These are phyloP conservation scores for Rambutsinella grinnellia DNA, from an alignment of 2,888 invertebrate genomes.

Conservation along the genomic window DNA sequence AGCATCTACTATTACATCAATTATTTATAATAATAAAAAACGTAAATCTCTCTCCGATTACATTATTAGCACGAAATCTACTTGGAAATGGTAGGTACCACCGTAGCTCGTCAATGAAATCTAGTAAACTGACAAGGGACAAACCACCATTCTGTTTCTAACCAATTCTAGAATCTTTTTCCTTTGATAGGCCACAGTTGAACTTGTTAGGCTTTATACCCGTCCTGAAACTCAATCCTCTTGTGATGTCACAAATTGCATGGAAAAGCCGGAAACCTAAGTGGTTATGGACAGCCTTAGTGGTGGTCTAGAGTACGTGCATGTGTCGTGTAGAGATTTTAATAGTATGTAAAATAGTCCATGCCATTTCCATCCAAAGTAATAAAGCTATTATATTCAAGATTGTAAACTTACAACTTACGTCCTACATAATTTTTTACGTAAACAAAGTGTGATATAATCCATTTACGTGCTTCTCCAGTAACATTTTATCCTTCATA, in stretches of 20 bases:
- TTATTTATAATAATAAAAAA: not conserved
- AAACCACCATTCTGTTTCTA: not conserved
- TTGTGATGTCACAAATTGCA: slow-evolving; percentile 21
- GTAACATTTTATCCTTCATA: too few species aligned
- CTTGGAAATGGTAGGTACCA: not conserved
- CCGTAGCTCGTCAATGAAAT: not conserved
- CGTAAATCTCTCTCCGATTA: not conserved
- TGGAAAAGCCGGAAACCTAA: slow-evolving; percentile 50
- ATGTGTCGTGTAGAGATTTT: not conserved
- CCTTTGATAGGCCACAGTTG: too few species aligned
- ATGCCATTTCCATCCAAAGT: not conserved
- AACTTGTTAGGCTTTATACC: too few species aligned
- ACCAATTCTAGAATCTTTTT: too few species aligned
- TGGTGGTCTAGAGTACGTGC: too few species aligned
- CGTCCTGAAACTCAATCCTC: too few species aligned
- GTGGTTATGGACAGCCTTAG: slow-evolving; percentile 6
- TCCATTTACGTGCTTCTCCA: not conserved
- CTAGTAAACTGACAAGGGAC: not conserved
- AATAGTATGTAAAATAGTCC: not conserved
- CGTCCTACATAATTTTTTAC: too few species aligned
- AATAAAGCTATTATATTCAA: not conserved
- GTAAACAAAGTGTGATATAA: not conserved
- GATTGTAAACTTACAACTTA: not conserved
- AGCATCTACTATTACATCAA: slow-evolving; percentile 7
- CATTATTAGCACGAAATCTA: not conserved